Percentiles rank a stretch among this genome's conserved stretches.
Conservation (phyloP, 2,888 invertebrate species). For the Stramonita haemastoma region DNA sequence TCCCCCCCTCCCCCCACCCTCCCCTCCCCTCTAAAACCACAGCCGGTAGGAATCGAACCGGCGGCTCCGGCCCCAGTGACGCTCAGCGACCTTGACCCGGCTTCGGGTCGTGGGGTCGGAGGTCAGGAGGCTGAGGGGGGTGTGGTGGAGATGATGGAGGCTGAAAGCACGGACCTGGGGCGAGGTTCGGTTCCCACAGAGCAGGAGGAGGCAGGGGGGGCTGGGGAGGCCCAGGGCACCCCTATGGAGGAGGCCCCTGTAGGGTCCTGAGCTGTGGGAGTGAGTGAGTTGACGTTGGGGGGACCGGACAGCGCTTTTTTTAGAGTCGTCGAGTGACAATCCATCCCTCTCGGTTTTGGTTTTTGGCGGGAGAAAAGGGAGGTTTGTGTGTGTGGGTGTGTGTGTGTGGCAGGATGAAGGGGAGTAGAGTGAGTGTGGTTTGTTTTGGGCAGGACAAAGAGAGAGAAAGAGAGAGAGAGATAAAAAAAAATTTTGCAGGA, state of each 20-base stretch:
- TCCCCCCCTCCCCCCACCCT: conserved; percentile 9
- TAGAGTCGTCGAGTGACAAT: no score
- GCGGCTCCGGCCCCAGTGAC: neutral
- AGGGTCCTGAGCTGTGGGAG: neutral
- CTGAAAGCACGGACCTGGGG: neutral
- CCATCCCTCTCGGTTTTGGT: no score
- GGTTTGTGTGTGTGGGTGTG: no score
- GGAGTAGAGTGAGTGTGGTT: no score
- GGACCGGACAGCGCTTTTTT: neutral
- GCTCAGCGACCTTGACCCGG: neutral
- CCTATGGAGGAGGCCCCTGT: neutral
- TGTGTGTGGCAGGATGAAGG: neutral
- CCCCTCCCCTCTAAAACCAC: conserved; percentile 17
- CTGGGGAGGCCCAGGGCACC: neutral
- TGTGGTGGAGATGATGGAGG: neutral
- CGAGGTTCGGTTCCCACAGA: neutral
- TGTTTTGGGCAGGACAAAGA: neutral
- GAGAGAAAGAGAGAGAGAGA: neutral
- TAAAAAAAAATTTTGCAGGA: neutral
- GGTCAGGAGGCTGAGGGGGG: neutral
- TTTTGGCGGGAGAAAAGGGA: no score
- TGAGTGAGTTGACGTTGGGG: neutral
- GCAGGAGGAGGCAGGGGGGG: neutral
- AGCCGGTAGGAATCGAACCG: neutral
- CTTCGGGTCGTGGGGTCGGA: no score